These are phyloP conservation scores for Phylloscopus trochiloides DNA, from an alignment of 2,113 vertebrate species.

Conservation along the genomic window DNA sequence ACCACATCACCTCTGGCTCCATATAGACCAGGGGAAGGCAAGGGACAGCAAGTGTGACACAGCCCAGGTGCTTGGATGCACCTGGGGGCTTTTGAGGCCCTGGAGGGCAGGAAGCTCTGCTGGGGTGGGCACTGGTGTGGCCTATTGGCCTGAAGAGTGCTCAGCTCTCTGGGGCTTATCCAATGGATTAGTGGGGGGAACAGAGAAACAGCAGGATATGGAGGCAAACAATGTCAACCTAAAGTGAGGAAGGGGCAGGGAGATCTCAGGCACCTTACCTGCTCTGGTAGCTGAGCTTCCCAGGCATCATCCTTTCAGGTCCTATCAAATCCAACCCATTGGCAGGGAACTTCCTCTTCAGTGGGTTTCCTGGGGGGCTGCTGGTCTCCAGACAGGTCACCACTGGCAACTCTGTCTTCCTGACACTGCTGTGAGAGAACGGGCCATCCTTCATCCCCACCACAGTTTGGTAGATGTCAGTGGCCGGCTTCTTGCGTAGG, in stretches of 20 bases:
- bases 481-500: constrained; percentile 1
- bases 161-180: background rate
- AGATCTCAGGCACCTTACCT: constrained; percentile 31
- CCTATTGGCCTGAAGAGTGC: background rate
- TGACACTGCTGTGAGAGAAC: background rate
- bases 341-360: constrained; percentile 78
- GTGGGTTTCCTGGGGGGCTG: constrained; percentile 20
- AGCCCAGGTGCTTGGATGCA: background rate
- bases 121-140: background rate
- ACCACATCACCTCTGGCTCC: background rate
- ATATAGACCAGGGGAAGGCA: background rate
- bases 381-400: constrained; percentile 56
- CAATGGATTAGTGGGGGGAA: background rate
- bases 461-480: constrained; percentile 3
- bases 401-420: constrained; percentile 20
- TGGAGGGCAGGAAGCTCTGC: background rate
- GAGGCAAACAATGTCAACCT: background rate
- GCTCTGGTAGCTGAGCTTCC: constrained; percentile 67
- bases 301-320: constrained; percentile 20
- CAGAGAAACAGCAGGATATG: background rate
- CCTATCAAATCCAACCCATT: constrained; percentile 69
- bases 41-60: background rate
- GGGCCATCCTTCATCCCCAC: background rate
- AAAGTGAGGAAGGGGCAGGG: background rate
- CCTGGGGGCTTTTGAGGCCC: background rate